Base-by-base conservation (phyloP, 2,888 invertebrate genomes). In the Leptura quadrifasciata region DNA sequence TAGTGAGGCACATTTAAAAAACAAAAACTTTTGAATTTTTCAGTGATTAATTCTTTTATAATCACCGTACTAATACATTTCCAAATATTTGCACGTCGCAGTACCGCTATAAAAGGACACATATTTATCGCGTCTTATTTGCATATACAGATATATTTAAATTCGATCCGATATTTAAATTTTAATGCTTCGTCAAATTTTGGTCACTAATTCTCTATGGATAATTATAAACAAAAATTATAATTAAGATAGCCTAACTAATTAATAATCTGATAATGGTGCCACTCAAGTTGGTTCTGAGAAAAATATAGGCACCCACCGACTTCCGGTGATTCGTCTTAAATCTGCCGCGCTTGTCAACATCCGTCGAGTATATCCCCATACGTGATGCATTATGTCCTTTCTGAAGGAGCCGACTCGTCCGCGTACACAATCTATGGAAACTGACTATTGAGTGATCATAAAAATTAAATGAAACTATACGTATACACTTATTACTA, bases 311-410 rank as follows among this genome's bases (percentile, higher is more conserved):
- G 54, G n/a, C 47, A 47, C n/a, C 47, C 47, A 47, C 47, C 47
- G 47, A 47, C 47, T 47, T 47, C 47, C 47, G 47, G 47, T 47
- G 47, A 15, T 47, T 47, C n/a, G 47, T 47, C 47, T 47, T 47
- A 47, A 47, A 47, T 47, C 15, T 47, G 15, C 47, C 47, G 47
- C 47, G 47, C 47, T n/a, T 47, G 47, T 47, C 47, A 47, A 65
- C 74, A 70, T 74, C 69, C 69, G 74, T 69, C 60, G 31, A 39
- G 69, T 58, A 70, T 64, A 57, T 74, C 69, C 70, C 57, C 68
- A 64, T 70, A 74, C 74, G 74, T 74, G 74, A 74, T 69, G 52
- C 47, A 0, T 47, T 47, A 47, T 47, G n/a, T 47, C n/a, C 47
- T 47, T 47, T 47, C 47, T 47, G 39, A 47, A n/a, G 47, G 47